Evolutionary conservation across 2,888 invertebrate species (phyloP).

Genomic region (Globia sparganii): DNA sequence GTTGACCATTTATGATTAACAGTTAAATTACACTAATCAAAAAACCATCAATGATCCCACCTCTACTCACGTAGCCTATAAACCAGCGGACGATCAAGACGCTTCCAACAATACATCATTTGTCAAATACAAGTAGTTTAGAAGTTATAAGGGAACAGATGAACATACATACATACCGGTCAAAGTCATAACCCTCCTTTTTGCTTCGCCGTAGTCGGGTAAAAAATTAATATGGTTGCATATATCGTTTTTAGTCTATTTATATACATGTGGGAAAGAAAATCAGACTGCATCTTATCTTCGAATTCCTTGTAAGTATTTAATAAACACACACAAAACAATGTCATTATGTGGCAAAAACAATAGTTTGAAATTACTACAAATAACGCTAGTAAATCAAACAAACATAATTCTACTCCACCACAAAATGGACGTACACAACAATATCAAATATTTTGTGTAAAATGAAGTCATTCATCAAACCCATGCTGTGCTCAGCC

Average conservation of each 20-base stretch:
- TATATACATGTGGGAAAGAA: neutral
- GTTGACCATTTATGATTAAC: too few species aligned
- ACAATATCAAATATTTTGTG: conserved; percentile 21
- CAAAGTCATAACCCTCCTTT: too few species aligned
- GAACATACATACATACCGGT: too few species aligned
- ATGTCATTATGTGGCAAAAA: neutral
- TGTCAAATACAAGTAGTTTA: too few species aligned
- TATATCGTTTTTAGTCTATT: neutral
- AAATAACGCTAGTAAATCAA: neutral
- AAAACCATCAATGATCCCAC: too few species aligned
- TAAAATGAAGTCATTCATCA: conserved; percentile 44
- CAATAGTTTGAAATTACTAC: neutral
- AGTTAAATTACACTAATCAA: too few species aligned
- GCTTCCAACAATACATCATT: too few species aligned
- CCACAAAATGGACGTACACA: conserved; percentile 24
- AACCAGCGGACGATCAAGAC: too few species aligned
- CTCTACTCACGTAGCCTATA: too few species aligned
- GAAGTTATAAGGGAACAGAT: too few species aligned
- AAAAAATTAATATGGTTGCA: neutral
- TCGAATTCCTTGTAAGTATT: neutral
- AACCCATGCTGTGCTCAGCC: conserved; percentile 26
- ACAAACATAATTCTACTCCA: neutral
- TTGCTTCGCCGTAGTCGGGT: too few species aligned
- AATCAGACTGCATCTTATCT: neutral
- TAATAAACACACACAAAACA: neutral